Conservation (phyloP, 2,113 vertebrate genomes). For the Eclectus roratus region DNA sequence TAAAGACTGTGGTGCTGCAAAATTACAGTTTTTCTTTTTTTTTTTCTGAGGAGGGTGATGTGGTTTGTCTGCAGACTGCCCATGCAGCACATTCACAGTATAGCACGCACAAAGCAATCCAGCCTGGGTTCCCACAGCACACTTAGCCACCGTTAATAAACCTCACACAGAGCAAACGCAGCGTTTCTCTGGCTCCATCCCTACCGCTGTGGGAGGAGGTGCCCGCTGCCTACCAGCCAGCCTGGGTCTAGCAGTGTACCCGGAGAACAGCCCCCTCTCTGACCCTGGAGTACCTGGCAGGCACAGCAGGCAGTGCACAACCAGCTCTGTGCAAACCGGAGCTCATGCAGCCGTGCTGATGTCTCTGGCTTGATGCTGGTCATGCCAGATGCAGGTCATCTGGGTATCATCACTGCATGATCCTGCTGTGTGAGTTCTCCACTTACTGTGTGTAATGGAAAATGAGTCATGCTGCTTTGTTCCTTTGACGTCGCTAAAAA, state of each 20-base stretch:
- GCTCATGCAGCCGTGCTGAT: fast-evolving
- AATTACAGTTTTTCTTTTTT: not conserved
- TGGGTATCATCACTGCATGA: not conserved
- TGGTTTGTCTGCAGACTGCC: not conserved
- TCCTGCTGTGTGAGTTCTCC: not conserved
- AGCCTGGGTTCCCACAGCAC: fast-evolving
- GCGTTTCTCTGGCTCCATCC: fast-evolving
- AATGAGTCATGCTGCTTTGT: fast-evolving
- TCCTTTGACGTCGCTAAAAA: not conserved
- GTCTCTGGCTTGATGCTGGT: not conserved
- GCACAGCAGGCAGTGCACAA: fast-evolving
- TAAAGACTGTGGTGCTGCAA: not conserved
- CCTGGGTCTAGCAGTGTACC: not conserved
- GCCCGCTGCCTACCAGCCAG: not conserved
- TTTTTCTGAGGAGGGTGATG: fast-evolving
- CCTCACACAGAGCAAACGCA: not conserved
- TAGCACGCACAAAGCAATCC: fast-evolving
- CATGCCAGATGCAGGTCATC: fast-evolving
- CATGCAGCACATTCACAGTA: fast-evolving
- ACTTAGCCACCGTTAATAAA: not conserved
- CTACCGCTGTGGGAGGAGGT: fast-evolving
- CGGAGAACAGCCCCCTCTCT: fast-evolving
- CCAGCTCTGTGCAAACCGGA: fast-evolving
- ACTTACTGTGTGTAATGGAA: not conserved
- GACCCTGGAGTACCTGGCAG: not conserved